Evolutionary conservation across 2,888 invertebrate genomes (phyloP), one percentile per base, ranked within the genome.

Genomic region (Erebia aethiops): DNA sequence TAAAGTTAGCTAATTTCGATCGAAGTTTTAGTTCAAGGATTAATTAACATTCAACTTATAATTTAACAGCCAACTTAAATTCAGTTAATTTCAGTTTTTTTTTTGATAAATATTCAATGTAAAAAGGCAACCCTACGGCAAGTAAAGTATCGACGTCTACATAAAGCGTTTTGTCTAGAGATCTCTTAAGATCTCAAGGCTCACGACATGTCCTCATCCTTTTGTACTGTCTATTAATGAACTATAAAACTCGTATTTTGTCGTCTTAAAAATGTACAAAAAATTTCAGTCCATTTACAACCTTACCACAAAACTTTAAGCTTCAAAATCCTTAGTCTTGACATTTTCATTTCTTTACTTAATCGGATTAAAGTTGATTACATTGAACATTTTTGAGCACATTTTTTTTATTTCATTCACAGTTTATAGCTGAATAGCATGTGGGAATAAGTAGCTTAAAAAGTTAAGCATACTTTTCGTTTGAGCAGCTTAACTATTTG

Each of bases 221-320:
- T 80, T 85, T 85, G 81, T 84, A 78, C 81, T 76, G 77, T 80
- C 73, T 85, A 81, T 80, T 82, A 86, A 86, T 84, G 82, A 84
- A 83, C 79, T 79, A 77, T 82, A 81, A 84, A 81, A 80, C 76
- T 56, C 73, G 75, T 79, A 80, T 57, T 80, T 78, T 81, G 84
- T 83, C 83, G 79, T 79, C 74, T 75, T 71, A 72, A 70, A 72
- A 74, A 72, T 66, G 56, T 51, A 21, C 60, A 57, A 65, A 70
- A 26, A 35, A 9, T 5, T 46, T 11, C 21, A 43, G 35, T 3
- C 14, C 49, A 71, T 67, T 63, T 46, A 49, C 43, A 67, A 67
- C 68, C 58, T 62, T 73, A 73, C 61, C 10, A 1, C 16, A 2
- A 26, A n/a, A 0, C 1, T 0, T n/a, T 73, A 71, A 21, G 68